These are phyloP conservation scores for Ondatra zibethicus DNA, from an alignment of 2,113 vertebrate species.

Conservation along the genomic window DNA sequence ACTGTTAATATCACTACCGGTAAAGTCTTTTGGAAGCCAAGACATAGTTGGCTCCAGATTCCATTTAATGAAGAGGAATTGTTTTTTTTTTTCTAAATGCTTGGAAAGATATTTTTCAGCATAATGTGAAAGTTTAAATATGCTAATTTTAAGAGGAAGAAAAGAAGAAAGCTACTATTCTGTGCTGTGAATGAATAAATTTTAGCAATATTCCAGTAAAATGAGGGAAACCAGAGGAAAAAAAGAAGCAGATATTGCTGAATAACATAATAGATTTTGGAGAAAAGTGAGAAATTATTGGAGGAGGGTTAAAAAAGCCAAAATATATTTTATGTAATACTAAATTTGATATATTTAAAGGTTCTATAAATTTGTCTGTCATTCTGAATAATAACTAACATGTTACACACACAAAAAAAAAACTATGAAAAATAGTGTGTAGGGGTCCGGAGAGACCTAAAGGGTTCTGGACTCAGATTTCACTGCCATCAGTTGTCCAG, in stretches of 20 bases:
- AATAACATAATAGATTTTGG: neutral
- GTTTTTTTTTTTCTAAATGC: neutral
- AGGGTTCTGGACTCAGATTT: neutral
- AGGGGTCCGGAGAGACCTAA: neutral
- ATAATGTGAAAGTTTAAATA: neutral
- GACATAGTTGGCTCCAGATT: neutral
- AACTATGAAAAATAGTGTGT: neutral
- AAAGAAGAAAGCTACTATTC: neutral
- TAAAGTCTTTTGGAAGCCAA: neutral
- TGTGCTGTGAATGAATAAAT: neutral
- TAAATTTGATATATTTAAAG: neutral
- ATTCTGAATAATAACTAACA: conserved; percentile 6
- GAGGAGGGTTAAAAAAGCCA: neutral
- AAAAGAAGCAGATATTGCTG: neutral
- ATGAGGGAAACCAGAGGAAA: neutral
- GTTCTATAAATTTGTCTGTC: neutral
- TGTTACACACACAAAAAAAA: neutral
- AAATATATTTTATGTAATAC: neutral
- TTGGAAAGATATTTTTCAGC: neutral
- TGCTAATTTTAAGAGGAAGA: neutral
- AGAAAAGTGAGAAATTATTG: neutral
- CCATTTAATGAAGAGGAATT: neutral
- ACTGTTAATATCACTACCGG: neutral
- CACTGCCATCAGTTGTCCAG: neutral
- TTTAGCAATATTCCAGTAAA: neutral